Base-by-base conservation (phyloP, 2,888 invertebrate species). In the Diadegma fenestrale region DNA sequence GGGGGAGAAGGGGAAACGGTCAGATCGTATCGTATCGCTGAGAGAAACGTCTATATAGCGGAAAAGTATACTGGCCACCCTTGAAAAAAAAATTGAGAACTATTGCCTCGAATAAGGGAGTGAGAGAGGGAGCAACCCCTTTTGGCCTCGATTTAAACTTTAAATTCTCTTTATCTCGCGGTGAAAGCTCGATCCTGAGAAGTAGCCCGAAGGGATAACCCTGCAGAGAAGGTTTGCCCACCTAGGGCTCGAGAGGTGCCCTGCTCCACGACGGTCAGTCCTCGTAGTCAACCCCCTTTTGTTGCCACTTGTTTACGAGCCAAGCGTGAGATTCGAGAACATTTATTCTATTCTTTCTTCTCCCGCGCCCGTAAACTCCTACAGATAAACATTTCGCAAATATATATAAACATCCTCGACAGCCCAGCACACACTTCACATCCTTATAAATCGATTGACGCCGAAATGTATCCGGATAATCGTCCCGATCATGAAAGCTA, bases 301-400 rank as follows among this genome's bases (percentile, higher is more conserved):
- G 94, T 94, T 92, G 91, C 87, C 88, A 90, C 90, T 93, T 93
- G 93, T 94, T 94, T 94, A 94, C 91, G 93, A 91, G 89, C 87
- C 89, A 88, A 89, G 91, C 94, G 93, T 93, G 93, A 92, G 93
- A 93, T 93, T 90, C 89, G 86, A 83, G 86, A 76, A 86, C 76
- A 81, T 83, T 89, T 91, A 93, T 93, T 93, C 87, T 88, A 92
- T 92, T 93, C 91, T 91, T 90, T 89, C 81, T 82, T 79, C 58
- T 86, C 87, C 72, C 68, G 69, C 77, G 37, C 72, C 69, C 78
- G 45, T 73, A 63, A 79, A 77, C 73, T 78, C 69, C 41, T 4
- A 54, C 41, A 51, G 43, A 80, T 72, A 73, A 45, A 72, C 43
- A 54, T 48, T 37, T 37, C 17, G 43, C 61, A 30, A 58, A 71